Evolutionary conservation across 2,797 vertebrate genomes (phyloP), one percentile per base, ranked within the genome.

Genomic region (Enteromius mattozi): DNA sequence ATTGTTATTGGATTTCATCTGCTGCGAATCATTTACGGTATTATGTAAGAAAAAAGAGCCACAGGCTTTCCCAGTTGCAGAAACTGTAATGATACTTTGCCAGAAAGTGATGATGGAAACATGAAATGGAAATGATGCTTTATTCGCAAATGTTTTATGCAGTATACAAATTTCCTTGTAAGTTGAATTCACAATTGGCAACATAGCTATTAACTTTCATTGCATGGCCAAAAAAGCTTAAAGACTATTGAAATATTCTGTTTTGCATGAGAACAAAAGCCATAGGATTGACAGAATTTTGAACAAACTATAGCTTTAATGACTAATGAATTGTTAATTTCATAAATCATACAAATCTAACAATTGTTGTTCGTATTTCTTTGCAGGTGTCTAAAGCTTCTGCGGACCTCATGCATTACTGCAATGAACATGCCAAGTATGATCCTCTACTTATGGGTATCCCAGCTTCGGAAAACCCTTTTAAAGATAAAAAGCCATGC

Each of bases 401-500:
- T 0, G 96, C 97, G 0, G 97, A 99, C 89, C 96, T 98, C 14
- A 97, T 98, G 97, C 96, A 96, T 76, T 98, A 98, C 92, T 98
- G 97, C 17, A 95, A 96, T 85, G 97, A 98, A 51, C 97, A 97
- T 0, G 96, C 96, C 90, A 97, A 96, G 93, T 95, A 95, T 3
- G 97, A 99, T 84, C 97, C 96, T 0, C 85, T 99, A 89, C 96
- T 99, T 3, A 95, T 96, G 91, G 97, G 97, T 5, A 96, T 98
- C 4, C 97, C 97, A 0, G 91, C 97, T 5, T 98, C 98, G 0
- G 97, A 99, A 93, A 99, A 99, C 93, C 98, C 97, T 16, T 98
- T 99, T 94, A 99, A 98, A 92, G 97, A 99, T 92, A 98, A 98
- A 92, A 98, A 97, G 88, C 97, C 97, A 5, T 99, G 97, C 90